Evolutionary conservation across 2,888 invertebrate species (phyloP).

Genomic region (Silvanus unidentatus): DNA sequence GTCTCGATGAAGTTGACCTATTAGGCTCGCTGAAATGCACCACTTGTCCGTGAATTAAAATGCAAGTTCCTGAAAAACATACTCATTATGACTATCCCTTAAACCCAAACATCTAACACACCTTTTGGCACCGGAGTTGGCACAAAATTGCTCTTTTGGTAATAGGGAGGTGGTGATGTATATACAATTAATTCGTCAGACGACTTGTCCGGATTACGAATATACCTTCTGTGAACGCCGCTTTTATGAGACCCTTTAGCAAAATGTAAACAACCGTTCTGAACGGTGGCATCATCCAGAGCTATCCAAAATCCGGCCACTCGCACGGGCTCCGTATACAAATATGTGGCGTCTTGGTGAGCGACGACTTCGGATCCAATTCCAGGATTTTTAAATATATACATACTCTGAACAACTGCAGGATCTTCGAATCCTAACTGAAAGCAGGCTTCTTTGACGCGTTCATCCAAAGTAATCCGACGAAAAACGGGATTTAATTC

Average conservation of each 20-base stretch:
- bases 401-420: conserved; percentile 92
- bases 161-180: conserved; percentile 61
- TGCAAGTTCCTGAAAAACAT: conserved; percentile 62
- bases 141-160: conserved; percentile 68
- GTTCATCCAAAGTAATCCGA: conserved; percentile 75
- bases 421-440: conserved; percentile 73
- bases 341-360: conserved; percentile 85
- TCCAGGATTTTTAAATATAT: conserved; percentile 93
- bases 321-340: conserved; percentile 77
- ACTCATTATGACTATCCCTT: neutral
- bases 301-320: conserved; percentile 94
- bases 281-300: conserved; percentile 82
- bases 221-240: conserved; percentile 66
- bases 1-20: conserved; percentile 73
- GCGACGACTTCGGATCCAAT: conserved; percentile 78
- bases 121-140: conserved; percentile 81
- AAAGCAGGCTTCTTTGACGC: conserved; percentile 70
- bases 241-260: conserved; percentile 87
- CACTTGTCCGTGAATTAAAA: conserved; percentile 87
- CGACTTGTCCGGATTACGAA: conserved; percentile 63
- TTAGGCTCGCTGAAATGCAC: conserved; percentile 90
- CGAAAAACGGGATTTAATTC: conserved; percentile 73
- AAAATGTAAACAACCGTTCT: conserved; percentile 95
- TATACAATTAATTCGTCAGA: conserved; percentile 60
- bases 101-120: conserved; percentile 39